Percentiles rank a stretch among this genome's conserved stretches.
These are phyloP conservation scores for Propsilocerus akamusi DNA, from an alignment of 1,140 invertebrate species.

Conservation along the genomic window DNA sequence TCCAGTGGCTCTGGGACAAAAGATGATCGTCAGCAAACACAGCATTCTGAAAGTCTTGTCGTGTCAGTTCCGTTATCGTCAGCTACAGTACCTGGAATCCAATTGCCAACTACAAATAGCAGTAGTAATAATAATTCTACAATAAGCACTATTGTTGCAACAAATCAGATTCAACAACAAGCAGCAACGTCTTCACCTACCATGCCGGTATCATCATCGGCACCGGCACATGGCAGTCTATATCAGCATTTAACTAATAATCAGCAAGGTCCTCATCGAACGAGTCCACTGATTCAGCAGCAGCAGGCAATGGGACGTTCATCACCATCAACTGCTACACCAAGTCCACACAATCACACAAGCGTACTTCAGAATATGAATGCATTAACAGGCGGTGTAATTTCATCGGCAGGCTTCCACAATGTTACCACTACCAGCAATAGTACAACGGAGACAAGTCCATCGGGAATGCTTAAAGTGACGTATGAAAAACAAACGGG, in stretches of 20 bases:
- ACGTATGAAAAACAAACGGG: background rate
- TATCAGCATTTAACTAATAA: constrained; percentile 2
- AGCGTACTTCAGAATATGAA: background rate
- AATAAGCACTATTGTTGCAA: background rate
- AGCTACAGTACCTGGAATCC: constrained; percentile 24
- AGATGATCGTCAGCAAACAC: constrained; percentile 7
- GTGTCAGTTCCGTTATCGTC: constrained; percentile 23
- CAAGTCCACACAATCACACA: background rate
- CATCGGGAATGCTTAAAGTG: background rate
- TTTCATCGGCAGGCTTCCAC: background rate
- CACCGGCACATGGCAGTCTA: background rate
- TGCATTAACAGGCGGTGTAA: background rate
- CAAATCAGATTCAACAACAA: background rate
- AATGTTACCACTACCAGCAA: background rate
- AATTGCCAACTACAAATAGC: constrained; percentile 15
- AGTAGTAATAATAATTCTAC: constrained; percentile 5
- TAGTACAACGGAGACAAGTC: background rate
- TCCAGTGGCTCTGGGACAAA: background rate
- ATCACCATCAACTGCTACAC: background rate
- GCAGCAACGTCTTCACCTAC: background rate
- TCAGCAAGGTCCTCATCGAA: background rate
- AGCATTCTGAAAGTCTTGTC: constrained; percentile 20
- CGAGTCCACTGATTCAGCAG: background rate
- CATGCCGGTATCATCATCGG: background rate
- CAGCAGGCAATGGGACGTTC: background rate